Conservation (phyloP, 2,888 invertebrate genomes). For the Acronicta leporina region DNA sequence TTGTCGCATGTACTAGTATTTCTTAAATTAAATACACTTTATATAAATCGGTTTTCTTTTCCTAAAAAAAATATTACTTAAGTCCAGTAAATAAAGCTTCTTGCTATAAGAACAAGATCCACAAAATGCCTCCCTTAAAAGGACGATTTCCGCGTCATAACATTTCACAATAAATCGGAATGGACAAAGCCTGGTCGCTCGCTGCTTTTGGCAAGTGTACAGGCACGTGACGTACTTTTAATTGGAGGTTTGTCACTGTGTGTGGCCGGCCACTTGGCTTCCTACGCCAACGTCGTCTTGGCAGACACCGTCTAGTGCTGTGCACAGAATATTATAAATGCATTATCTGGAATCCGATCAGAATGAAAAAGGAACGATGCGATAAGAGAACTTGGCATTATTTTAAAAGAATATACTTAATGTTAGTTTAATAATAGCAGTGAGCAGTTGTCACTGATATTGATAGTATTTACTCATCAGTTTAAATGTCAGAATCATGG, state of each 20-base stretch:
- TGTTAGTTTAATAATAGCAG: constrained; percentile 4
- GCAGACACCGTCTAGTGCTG: constrained; percentile 72
- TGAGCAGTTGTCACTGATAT: too few relatives aligned
- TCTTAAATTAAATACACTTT: too few relatives aligned
- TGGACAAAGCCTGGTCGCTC: constrained; percentile 34
- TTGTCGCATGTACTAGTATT: too few relatives aligned
- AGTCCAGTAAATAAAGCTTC: too few relatives aligned
- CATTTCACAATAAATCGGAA: constrained; percentile 44
- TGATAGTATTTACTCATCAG: too few relatives aligned
- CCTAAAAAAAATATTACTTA: too few relatives aligned
- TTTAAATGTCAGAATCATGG: too few relatives aligned
- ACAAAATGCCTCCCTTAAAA: constrained; percentile 20
- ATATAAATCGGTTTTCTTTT: too few relatives aligned
- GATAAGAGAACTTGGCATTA: constrained; percentile 31
- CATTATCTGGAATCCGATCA: constrained; percentile 70
- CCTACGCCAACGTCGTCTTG: constrained; percentile 72
- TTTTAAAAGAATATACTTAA: too few relatives aligned
- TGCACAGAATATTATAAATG: constrained; percentile 76
- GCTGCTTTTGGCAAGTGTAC: constrained; percentile 50
- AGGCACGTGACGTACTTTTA: constrained; percentile 71
- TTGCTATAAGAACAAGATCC: not conserved
- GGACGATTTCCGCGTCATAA: constrained; percentile 24
- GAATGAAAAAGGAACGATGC: constrained; percentile 61
- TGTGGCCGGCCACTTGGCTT: constrained; percentile 55
- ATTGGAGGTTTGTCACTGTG: constrained; percentile 73